phyloP scores from a whole-genome alignment of 2,888 invertebrate genomes.

The Dynastes hyllus region DNA sequence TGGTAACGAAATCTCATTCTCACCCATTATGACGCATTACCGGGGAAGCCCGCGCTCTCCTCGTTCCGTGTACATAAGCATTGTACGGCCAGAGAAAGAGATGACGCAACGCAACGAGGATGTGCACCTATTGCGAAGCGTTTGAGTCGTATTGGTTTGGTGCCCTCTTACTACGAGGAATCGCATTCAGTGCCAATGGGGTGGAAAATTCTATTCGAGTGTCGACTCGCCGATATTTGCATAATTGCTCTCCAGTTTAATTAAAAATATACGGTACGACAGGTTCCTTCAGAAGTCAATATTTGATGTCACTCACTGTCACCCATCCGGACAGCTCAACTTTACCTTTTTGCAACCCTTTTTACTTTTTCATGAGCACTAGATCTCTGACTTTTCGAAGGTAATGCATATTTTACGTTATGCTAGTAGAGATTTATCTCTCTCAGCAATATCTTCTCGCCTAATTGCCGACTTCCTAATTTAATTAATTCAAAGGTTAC shows the following conservation, averaged over 20 bases:
- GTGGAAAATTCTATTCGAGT: conserved; percentile 69
- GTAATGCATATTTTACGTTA: conserved; percentile 53
- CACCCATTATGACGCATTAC: conserved; percentile 55
- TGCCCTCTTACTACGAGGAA: conserved; percentile 52
- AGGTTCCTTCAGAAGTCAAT: conserved; percentile 64
- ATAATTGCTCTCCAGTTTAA: conserved; percentile 67
- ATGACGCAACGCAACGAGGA: conserved; percentile 34
- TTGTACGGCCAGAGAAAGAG: conserved; percentile 33
- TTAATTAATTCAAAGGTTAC: conserved; percentile 12
- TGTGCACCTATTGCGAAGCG: conserved; percentile 35
- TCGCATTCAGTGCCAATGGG: conserved; percentile 69
- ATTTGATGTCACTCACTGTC: conserved; percentile 62
- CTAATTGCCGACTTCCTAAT: neutral
- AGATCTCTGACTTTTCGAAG: conserved; percentile 37
- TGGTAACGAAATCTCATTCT: conserved; percentile 55
- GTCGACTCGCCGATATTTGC: conserved; percentile 67
- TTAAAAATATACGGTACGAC: conserved; percentile 69
- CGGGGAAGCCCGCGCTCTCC: conserved; percentile 39
- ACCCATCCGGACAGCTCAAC: conserved; percentile 57
- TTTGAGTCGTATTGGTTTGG: conserved; percentile 24
- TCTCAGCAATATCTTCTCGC: conserved; percentile 8
- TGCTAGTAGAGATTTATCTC: conserved; percentile 15
- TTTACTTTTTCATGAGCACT: conserved; percentile 53
- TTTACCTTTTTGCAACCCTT: conserved; percentile 53
- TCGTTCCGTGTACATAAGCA: conserved; percentile 28